A percentile compares a stretch with the other conserved stretches of the same genome.
Evolutionary conservation across 2,888 invertebrate genomes (phyloP).

Genomic region (Rhagonycha lutea): DNA sequence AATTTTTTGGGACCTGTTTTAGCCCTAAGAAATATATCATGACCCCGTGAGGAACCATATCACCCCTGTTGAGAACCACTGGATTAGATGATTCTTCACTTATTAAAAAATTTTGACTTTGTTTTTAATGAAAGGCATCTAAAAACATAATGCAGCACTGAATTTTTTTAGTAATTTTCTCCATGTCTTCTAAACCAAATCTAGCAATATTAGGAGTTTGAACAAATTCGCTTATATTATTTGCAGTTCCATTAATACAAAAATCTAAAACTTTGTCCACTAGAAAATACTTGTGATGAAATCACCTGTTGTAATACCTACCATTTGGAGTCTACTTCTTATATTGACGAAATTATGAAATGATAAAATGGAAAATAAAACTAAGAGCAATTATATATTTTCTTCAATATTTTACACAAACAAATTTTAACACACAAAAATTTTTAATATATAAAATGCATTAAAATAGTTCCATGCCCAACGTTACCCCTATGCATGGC

Average conservation of each 20-base stretch:
- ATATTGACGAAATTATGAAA: neutral
- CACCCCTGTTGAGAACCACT: too few species aligned
- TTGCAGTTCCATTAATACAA: neutral
- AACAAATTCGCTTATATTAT: neutral
- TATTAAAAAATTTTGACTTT: too few species aligned
- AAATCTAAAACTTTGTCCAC: neutral
- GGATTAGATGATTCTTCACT: too few species aligned
- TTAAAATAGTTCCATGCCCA: conserved; percentile 9
- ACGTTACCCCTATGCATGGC: conserved; percentile 9
- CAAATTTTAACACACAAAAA: neutral
- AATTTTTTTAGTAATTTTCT: neutral
- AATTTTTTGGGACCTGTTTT: too few species aligned
- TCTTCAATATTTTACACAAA: neutral
- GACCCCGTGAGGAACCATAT: too few species aligned
- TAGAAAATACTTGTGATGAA: neutral
- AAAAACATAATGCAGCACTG: neutral
- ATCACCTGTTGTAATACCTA: neutral
- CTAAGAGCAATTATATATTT: neutral
- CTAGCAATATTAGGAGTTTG: neutral
- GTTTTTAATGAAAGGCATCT: too few species aligned
- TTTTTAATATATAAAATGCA: neutral
- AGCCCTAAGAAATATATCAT: too few species aligned
- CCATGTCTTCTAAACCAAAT: neutral
- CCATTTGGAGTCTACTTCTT: neutral
- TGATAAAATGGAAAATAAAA: neutral